Evolutionary conservation across 2,888 invertebrate genomes (phyloP), one percentile per base, ranked within the genome.

Genomic region (Tenodera sinensis): DNA sequence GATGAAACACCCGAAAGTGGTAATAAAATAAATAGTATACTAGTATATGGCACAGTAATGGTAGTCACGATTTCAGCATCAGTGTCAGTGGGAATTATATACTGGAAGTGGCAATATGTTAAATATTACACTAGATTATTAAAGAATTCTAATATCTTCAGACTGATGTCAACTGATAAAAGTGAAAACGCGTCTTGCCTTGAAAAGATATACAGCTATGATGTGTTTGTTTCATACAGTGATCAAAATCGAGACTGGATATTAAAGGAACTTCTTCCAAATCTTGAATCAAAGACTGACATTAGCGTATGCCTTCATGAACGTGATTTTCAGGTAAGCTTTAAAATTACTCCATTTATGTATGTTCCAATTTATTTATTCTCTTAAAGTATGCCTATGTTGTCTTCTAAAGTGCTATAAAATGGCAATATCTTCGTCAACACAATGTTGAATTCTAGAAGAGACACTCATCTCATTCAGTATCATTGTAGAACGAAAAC

Each of bases 181-280:
- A 20, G 54, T 14, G 92, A 92, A 2, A 89, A 89, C 25, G 9
- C 28, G 54, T 88, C 90, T 25, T 90, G 89, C 27, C 90, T 89
- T 89, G 94, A 92, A 91, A 90, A 91, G 93, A 85, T 90, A 85
- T 93, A 92, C 89, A 91, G 94, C 28, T 96, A 96, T 91, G 96
- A 96, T 90, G 95, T 96, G 0, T 96, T 96, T 91, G 95, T 96
- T 0, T 96, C 96, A 0, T 96, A 96, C 91, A 95, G 95, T 91
- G 95, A 96, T 86, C 94, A 94, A 83, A 96, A 96, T 91, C 93
- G 95, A 0, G 92, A 93, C 0, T 96, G 96, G 96, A 95, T 96
- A 3, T 92, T 95, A 86, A 94, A 96, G 30, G 93, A 95, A 15
- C 93, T 96, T 0, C 92, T 96, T 25, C 95, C 96, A 0, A 95